Percentiles rank a stretch among this genome's conserved stretches.
Conservation (phyloP, 2,888 invertebrate genomes). For the Xestia rhomboidea region DNA sequence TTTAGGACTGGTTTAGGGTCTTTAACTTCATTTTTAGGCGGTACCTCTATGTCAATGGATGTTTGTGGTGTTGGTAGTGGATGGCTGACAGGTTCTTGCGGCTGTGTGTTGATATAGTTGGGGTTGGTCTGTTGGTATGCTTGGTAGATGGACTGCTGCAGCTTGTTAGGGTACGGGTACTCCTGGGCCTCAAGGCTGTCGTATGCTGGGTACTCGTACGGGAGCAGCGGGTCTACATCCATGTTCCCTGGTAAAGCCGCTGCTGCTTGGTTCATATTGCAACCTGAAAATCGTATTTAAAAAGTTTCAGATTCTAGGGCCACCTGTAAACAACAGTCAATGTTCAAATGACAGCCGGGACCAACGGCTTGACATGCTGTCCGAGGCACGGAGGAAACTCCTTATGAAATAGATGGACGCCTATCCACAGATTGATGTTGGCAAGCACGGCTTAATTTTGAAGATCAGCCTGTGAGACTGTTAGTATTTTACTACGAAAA, state of each 20-base stretch:
- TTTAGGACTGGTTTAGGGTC: conserved; percentile 66
- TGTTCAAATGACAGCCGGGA: neutral
- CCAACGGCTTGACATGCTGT: neutral
- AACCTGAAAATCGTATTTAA: conserved; percentile 5
- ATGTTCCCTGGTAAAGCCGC: conserved; percentile 32
- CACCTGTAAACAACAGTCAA: too few species aligned
- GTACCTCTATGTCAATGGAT: neutral
- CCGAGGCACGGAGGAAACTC: too few species aligned
- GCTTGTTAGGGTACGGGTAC: conserved; percentile 67
- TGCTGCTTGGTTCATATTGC: conserved; percentile 73
- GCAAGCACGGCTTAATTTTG: neutral
- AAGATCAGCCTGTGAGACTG: neutral
- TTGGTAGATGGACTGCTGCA: conserved; percentile 59
- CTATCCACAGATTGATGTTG: too few species aligned
- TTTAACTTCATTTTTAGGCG: conserved; percentile 37
- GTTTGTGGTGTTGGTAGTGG: conserved; percentile 18
- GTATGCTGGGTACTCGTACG: conserved; percentile 74
- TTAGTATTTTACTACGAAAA: neutral
- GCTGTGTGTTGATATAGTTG: conserved; percentile 24
- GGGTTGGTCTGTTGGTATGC: conserved; percentile 32
- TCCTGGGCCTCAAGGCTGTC: conserved; percentile 60
- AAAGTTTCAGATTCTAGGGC: too few species aligned
- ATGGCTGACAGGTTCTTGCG: conserved; percentile 11
- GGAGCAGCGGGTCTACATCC: conserved; percentile 81
- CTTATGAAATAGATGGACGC: too few species aligned